These are phyloP conservation scores for Cydia splendana DNA, from an alignment of 1,140 invertebrate species.

Conservation along the genomic window DNA sequence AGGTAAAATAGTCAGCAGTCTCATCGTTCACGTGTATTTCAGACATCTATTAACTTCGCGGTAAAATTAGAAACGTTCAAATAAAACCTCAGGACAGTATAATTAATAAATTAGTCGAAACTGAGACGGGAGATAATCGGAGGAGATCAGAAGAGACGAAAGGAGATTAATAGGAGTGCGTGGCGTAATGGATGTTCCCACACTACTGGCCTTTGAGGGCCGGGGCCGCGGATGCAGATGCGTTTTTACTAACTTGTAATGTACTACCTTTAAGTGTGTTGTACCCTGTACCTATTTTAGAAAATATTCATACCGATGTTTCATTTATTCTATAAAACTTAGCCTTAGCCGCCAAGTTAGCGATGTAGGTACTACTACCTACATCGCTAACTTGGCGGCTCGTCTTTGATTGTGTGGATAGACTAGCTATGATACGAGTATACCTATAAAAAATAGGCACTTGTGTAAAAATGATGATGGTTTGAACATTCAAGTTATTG, in stretches of 20 bases:
- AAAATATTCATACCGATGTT: too few relatives aligned
- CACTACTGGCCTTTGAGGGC: constrained; percentile 16
- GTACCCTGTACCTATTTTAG: too few relatives aligned
- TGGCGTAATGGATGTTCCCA: constrained; percentile 43
- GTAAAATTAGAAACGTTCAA: constrained; percentile 17
- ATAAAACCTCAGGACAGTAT: not conserved
- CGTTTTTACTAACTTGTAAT: constrained; percentile 2
- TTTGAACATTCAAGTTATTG: too few relatives aligned
- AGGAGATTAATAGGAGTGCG: constrained; percentile 42
- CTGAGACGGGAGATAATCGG: constrained; percentile 35
- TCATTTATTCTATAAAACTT: too few relatives aligned
- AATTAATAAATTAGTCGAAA: constrained; percentile 29
- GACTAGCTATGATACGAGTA: too few relatives aligned
- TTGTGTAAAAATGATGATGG: too few relatives aligned
- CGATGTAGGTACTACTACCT: too few relatives aligned
- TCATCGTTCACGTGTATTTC: not conserved
- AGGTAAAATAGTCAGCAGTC: not conserved
- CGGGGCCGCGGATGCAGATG: not conserved
- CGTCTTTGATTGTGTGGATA: too few relatives aligned
- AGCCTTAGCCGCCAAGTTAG: too few relatives aligned
- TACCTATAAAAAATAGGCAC: too few relatives aligned
- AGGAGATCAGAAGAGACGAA: constrained; percentile 45
- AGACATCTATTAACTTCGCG: constrained; percentile 2
- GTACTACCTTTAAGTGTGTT: too few relatives aligned
- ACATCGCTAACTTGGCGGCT: too few relatives aligned